Evolutionary conservation across 2,888 invertebrate species (phyloP), one percentile per base, ranked within the genome.

Genomic region (Altica lythri): DNA sequence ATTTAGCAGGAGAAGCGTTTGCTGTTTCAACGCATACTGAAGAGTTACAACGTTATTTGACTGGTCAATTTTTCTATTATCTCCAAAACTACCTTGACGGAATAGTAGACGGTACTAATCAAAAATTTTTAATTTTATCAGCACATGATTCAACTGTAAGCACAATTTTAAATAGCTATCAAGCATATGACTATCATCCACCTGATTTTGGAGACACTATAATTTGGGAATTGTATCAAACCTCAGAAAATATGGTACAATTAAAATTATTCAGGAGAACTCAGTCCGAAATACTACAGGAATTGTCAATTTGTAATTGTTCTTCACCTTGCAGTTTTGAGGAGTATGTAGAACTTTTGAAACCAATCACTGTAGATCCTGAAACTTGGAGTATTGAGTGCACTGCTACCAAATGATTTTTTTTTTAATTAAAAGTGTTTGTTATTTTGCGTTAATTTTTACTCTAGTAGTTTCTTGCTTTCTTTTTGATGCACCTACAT

Each of bases 101-200:
- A 0, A 48, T 48, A 14, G 57, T 58, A 22, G 55, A 60, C 22
- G 19, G 48, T n/a, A 50, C 30, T 4, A 48, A 50, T 13, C 77
- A 82, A 13, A 87, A 86, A 61, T 62, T 92, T 38, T 82, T 84
- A 69, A 79, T 92, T 48, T 89, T 89, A 66, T 90, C 90, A 59
- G 91, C 80, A 0, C 94, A 95, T 67, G 94, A 94, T 70, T 81
- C 85, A 0, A 93, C 90, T 0, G 75, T 95, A 9, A 88, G 86
- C 0, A 86, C 83, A 65, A 65, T 92, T 29, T 78, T 93, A 1
- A 86, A 86, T 71, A 81, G 86, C 0, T 73, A 94, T 8, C 82
- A 83, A 8, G 60, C 90, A 10, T 93, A 82, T 64, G 80, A 88
- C 56, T 75, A 78, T 8, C 84, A 85, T 53, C 83, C 83, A 61